Percentiles rank a stretch among this genome's conserved stretches.
Conservation (phyloP, 92 coral and sea anemone species). For the Epizoanthus illoricatus region DNA sequence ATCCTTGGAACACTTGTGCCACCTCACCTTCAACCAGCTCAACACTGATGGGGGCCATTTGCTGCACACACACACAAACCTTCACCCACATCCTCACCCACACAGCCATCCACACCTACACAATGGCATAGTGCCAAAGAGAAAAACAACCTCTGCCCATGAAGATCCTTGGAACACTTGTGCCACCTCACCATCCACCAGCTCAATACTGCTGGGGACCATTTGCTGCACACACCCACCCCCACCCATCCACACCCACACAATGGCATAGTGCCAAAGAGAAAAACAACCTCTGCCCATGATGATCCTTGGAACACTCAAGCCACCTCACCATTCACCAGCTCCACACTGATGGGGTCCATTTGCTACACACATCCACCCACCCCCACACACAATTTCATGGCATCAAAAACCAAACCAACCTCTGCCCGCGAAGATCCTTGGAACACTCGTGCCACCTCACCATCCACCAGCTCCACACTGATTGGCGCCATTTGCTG, state of each 20-base stretch:
- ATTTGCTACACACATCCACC: slow-evolving; percentile 59
- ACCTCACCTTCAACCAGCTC: slow-evolving; percentile 92
- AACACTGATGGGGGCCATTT: slow-evolving; percentile 87
- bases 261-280: background rate
- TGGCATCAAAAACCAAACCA: background rate
- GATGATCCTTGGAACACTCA: slow-evolving; percentile 80
- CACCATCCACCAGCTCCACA: slow-evolving; percentile 91
- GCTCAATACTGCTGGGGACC: slow-evolving; percentile 86
- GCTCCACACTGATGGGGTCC: slow-evolving; percentile 87
- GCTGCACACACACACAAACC: slow-evolving; percentile 37
- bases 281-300: slow-evolving; percentile 77
- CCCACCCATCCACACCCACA: background rate
- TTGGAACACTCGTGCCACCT: slow-evolving; percentile 87
- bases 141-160: slow-evolving; percentile 78
- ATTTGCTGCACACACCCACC: slow-evolving; percentile 49
- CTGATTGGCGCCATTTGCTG: slow-evolving; percentile 90
- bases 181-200: slow-evolving; percentile 91
- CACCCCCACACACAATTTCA: background rate
- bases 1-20: slow-evolving; percentile 81
- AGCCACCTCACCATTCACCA: slow-evolving; percentile 91
- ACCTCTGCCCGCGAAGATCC: slow-evolving; percentile 92
- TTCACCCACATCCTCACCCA: background rate
- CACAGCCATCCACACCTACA: background rate
- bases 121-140: background rate
- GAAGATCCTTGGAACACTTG: slow-evolving; percentile 80